Conservation (phyloP, 2,113 vertebrate species). For the Pollimyrus isidori region DNA sequence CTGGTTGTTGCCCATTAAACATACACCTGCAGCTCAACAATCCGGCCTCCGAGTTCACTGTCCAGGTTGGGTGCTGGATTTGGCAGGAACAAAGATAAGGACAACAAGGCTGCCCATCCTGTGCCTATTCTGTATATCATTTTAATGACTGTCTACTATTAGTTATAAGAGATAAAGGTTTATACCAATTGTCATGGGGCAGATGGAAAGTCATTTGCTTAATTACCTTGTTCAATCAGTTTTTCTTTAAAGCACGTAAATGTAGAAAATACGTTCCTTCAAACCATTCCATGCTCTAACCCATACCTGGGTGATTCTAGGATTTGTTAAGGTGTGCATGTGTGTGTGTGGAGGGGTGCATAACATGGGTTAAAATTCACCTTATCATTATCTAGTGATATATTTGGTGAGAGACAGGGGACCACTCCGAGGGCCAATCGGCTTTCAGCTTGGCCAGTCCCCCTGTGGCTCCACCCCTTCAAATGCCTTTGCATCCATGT, state of each 20-base stretch:
- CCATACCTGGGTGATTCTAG: background rate
- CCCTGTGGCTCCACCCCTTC: background rate
- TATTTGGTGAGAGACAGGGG: background rate
- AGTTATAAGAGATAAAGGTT: background rate
- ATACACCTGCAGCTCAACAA: background rate
- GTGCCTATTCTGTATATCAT: background rate
- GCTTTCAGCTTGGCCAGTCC: background rate
- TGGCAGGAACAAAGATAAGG: background rate
- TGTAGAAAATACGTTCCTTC: background rate
- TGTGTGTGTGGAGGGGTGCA: background rate
- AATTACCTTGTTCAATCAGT: background rate
- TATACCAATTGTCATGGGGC: background rate
- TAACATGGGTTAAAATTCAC: background rate
- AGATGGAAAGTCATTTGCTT: background rate
- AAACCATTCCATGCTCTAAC: background rate
- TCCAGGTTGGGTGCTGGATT: background rate
- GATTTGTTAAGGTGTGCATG: background rate
- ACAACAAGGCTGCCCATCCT: background rate
- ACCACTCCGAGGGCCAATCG: background rate
- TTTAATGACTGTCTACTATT: background rate
- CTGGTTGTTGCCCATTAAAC: background rate
- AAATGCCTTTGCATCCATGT: background rate
- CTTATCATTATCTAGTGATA: background rate
- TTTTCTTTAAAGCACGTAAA: background rate
- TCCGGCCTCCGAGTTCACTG: background rate